These are phyloP conservation scores for Speoplatyrhinus poulsoni DNA, from an alignment of 2,113 vertebrate genomes.

Conservation along the genomic window DNA sequence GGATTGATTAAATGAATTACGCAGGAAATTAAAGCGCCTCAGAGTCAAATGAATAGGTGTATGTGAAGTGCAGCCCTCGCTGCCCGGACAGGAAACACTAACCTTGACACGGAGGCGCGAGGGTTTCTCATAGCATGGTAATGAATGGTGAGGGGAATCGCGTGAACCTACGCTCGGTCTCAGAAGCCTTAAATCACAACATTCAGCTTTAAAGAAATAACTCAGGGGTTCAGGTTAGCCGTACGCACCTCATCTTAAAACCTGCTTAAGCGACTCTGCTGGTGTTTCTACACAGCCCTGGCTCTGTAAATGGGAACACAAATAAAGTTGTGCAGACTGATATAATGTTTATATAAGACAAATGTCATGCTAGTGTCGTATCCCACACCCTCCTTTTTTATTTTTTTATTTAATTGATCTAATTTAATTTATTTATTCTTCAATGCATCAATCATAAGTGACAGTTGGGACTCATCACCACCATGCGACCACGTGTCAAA, in stretches of 20 bases:
- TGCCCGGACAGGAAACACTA: conserved; percentile 40
- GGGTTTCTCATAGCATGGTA: conserved; percentile 35
- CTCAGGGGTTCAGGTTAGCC: neutral
- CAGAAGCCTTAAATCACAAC: conserved; percentile 38
- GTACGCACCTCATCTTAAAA: conserved; percentile 12
- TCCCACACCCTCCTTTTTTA: too few relatives aligned
- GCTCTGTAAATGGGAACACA: too few relatives aligned
- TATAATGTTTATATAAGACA: too few relatives aligned
- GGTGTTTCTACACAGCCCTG: too few relatives aligned
- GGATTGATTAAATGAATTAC: conserved; percentile 57
- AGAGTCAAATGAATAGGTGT: conserved; percentile 60
- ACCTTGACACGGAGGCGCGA: conserved; percentile 32
- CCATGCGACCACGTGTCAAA: conserved; percentile 39
- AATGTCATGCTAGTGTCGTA: too few relatives aligned
- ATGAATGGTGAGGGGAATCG: conserved; percentile 31
- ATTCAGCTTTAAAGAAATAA: neutral
- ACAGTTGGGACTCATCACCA: conserved; percentile 62
- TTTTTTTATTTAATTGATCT: too few relatives aligned
- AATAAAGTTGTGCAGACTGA: too few relatives aligned
- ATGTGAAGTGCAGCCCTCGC: conserved; percentile 20
- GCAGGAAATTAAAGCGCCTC: conserved; percentile 66
- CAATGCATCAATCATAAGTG: conserved; percentile 73
- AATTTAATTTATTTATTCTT: neutral
- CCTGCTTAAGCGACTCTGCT: neutral
- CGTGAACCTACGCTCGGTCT: conserved; percentile 28